Percentiles rank a stretch among this genome's conserved stretches.
phyloP scores from a whole-genome alignment of 1,140 invertebrate species.

The Anoplolepis gracilipes region DNA sequence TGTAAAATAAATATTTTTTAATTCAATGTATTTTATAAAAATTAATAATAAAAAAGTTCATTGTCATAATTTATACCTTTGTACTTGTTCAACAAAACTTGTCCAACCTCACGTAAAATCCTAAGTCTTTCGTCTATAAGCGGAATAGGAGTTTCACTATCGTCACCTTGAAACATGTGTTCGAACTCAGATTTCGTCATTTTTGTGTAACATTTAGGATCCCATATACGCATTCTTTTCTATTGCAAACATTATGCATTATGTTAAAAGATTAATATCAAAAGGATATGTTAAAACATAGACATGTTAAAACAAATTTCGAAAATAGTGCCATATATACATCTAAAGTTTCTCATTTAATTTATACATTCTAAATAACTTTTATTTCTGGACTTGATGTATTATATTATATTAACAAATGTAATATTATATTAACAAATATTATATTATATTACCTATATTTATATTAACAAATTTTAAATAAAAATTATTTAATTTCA shows the following conservation, averaged over 20 bases:
- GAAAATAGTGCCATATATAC: constrained; percentile 35
- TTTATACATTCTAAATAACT: no score
- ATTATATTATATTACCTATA: no score
- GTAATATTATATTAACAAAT: no score
- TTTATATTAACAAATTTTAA: no score
- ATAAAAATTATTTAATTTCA: no score
- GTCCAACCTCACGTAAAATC: background rate
- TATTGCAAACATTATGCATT: background rate
- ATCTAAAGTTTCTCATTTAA: no score
- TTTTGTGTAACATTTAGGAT: background rate
- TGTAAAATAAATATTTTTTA: background rate
- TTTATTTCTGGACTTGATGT: no score
- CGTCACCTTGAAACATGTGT: background rate
- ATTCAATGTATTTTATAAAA: no score
- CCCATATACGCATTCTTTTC: background rate
- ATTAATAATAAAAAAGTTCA: background rate
- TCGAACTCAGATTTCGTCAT: background rate
- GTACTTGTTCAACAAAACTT: background rate
- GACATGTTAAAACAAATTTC: no score
- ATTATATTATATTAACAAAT: no score
- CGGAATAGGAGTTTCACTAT: background rate
- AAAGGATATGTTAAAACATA: no score
- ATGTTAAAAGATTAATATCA: no score
- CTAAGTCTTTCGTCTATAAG: background rate
- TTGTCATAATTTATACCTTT: background rate